phyloP scores from a whole-genome alignment of 2,113 vertebrate species.

The Gymnocephalus cernua region DNA sequence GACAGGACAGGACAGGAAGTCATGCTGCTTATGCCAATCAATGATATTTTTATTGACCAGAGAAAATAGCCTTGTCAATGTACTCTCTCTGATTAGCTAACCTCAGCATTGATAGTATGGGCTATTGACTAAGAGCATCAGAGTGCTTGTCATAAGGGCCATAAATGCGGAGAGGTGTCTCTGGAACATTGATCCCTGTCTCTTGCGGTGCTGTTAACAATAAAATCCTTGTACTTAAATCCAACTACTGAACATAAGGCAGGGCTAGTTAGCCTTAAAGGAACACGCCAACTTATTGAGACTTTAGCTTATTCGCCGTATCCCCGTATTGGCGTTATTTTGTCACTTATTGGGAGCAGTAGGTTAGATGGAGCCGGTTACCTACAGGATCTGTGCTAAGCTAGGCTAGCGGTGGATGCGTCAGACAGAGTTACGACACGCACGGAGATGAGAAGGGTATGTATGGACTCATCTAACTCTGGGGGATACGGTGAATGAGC shows the following conservation, averaged over 20 bases:
- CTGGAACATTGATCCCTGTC: conserved; percentile 55
- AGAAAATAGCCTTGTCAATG: conserved; percentile 64
- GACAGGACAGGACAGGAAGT: conserved; percentile 27
- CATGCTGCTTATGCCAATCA: conserved; percentile 59
- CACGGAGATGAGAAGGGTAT: too few species aligned
- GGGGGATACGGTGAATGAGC: too few species aligned
- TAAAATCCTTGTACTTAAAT: conserved; percentile 29
- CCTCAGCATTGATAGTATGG: conserved; percentile 68
- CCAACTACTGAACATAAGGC: background rate
- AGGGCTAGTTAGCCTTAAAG: background rate
- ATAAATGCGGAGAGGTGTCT: conserved; percentile 61
- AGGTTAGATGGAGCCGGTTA: too few species aligned
- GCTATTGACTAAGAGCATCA: conserved; percentile 62
- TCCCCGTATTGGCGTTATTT: too few species aligned
- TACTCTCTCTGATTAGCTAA: conserved; percentile 79
- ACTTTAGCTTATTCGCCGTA: too few species aligned
- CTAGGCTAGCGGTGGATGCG: too few species aligned
- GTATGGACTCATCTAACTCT: too few species aligned
- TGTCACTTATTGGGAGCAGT: too few species aligned
- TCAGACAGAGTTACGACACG: too few species aligned
- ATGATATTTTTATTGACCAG: conserved; percentile 71
- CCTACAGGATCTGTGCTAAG: too few species aligned
- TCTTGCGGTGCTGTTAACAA: conserved; percentile 31
- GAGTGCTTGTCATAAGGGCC: conserved; percentile 54
- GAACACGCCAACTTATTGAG: too few species aligned